These are phyloP conservation scores for Microcebus murinus DNA, from an alignment of 2,113 vertebrate genomes.

Conservation along the genomic window DNA sequence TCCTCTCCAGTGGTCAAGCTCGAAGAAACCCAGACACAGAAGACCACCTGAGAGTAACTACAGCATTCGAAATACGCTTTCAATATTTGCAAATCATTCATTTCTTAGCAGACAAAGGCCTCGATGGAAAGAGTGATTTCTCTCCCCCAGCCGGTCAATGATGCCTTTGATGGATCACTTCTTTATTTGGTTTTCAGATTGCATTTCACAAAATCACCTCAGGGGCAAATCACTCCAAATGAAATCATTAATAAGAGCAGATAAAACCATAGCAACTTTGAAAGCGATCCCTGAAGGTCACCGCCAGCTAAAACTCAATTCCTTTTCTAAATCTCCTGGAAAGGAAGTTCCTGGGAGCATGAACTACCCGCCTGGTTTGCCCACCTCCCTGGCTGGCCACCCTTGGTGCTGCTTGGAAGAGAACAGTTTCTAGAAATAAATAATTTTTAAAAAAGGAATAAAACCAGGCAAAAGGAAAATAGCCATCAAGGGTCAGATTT, in stretches of 20 bases:
- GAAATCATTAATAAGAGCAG: constrained; percentile 51
- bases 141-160: background rate
- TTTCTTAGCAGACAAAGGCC: background rate
- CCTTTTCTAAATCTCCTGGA: background rate
- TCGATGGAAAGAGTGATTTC: background rate
- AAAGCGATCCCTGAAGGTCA: background rate
- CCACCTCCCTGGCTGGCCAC: background rate
- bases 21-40: background rate
- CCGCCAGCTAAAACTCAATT: background rate
- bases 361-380: too few relatives aligned
- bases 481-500: background rate
- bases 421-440: background rate
- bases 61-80: background rate
- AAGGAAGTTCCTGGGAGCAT: background rate
- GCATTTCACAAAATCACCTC: constrained; percentile 42
- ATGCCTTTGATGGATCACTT: background rate
- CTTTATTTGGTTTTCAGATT: constrained; percentile 40
- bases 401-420: background rate
- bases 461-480: background rate
- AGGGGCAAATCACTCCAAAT: constrained; percentile 23
- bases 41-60: background rate
- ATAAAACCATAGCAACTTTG: background rate
- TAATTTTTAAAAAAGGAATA: background rate
- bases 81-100: background rate
- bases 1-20: background rate